phyloP scores from a whole-genome alignment of 2,888 invertebrate species.

The Zygothrica quintamaculata region DNA sequence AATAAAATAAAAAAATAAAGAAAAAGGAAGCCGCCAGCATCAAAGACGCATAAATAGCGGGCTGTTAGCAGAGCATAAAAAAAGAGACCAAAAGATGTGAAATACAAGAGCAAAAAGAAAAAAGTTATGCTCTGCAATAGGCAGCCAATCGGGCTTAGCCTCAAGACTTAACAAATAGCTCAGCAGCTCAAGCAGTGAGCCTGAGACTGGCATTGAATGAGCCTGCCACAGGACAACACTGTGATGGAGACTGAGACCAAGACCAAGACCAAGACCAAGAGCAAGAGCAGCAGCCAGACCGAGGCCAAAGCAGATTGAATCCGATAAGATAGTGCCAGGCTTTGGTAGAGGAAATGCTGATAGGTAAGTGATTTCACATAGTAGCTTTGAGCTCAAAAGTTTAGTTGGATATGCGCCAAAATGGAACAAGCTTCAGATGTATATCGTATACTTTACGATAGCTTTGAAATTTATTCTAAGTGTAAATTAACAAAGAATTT shows the following conservation, averaged over 20 bases:
- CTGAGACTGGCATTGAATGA: too few species aligned
- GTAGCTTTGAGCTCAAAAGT: conserved; percentile 30
- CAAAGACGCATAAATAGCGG: conserved; percentile 51
- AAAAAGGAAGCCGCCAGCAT: conserved; percentile 23
- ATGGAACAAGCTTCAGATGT: too few species aligned
- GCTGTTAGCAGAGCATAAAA: conserved; percentile 20
- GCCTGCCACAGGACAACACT: not conserved
- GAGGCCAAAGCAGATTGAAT: conserved; percentile 33
- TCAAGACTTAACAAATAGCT: conserved; percentile 37
- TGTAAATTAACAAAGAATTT: too few species aligned
- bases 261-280: not conserved
- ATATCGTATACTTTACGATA: too few species aligned
- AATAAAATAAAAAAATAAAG: too few species aligned
- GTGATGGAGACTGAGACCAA: not conserved
- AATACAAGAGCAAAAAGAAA: conserved; percentile 30
- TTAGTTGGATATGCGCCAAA: conserved; percentile 11
- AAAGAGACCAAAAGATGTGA: not conserved
- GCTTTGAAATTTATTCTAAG: too few species aligned
- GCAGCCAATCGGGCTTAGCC: conserved; percentile 47
- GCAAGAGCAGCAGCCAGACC: not conserved
- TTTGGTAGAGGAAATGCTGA: conserved; percentile 27
- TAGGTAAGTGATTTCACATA: conserved; percentile 42
- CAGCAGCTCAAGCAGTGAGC: conserved; percentile 28
- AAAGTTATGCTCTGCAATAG: conserved; percentile 39
- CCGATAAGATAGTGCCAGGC: conserved; percentile 40